Conservation (phyloP, 2,888 invertebrate genomes). For the Cephus nigrinus region DNA sequence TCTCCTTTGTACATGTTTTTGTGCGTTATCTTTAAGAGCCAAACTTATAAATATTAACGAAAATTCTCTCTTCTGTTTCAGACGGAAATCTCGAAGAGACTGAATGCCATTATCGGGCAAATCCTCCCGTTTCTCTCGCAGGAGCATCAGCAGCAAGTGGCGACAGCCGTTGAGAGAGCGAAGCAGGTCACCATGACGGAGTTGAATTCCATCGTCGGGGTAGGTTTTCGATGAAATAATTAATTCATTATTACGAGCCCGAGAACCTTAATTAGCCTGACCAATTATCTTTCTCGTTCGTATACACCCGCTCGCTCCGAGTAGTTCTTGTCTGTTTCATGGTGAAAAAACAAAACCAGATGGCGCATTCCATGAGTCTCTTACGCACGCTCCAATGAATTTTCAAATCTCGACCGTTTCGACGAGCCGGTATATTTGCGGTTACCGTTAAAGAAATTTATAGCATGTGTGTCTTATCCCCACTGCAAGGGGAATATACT, state of each 20-base stretch:
- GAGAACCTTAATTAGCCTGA: background rate
- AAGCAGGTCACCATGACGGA: conserved; percentile 99
- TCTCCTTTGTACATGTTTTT: background rate
- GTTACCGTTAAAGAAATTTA: background rate
- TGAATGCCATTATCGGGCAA: conserved; percentile 96
- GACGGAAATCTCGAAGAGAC: conserved; percentile 98
- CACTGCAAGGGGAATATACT: background rate
- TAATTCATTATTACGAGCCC: conserved; percentile 15
- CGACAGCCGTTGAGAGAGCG: conserved; percentile 94
- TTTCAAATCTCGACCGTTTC: background rate
- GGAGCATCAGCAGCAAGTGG: conserved; percentile 97
- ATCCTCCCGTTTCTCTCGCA: conserved; percentile 95
- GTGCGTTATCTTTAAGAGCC: background rate
- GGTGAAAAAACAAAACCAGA: background rate
- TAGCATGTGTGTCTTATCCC: background rate
- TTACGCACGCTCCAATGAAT: background rate
- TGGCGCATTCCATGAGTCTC: background rate
- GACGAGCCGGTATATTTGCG: background rate
- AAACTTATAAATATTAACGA: background rate
- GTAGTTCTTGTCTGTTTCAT: background rate
- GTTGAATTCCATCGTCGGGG: conserved; percentile 96
- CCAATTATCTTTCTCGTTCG: background rate
- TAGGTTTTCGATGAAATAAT: conserved; percentile 70
- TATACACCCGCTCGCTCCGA: background rate
- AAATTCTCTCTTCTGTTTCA: conserved; percentile 69